These are phyloP conservation scores for Synanthedon formicaeformis DNA, from an alignment of 2,888 invertebrate genomes.

Conservation along the genomic window DNA sequence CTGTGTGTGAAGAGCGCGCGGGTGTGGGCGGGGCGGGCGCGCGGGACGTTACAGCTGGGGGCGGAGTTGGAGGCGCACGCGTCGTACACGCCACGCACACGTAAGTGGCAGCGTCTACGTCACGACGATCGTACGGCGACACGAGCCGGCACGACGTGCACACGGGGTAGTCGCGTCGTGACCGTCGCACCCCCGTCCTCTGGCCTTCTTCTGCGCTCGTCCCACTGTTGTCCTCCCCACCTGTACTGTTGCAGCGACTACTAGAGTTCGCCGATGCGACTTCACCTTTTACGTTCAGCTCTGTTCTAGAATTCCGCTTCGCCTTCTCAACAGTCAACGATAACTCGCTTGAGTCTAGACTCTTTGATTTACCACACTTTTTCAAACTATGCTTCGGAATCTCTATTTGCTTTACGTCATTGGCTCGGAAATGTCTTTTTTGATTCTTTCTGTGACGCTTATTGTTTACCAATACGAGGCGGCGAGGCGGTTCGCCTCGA, in stretches of 20 bases:
- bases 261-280: constrained; percentile 24
- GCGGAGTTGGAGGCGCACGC: constrained; percentile 13
- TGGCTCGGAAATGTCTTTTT: constrained; percentile 44
- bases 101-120: constrained; percentile 10
- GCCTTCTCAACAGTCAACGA: constrained; percentile 69
- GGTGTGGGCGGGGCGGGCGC: constrained; percentile 8
- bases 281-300: constrained; percentile 13
- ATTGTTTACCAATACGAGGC: constrained; percentile 78
- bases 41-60: constrained; percentile 11
- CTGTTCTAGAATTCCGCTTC: constrained; percentile 21
- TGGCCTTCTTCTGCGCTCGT: constrained; percentile 29
- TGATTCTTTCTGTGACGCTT: constrained; percentile 63
- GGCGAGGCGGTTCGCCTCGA: constrained; percentile 80
- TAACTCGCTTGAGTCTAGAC: constrained; percentile 87
- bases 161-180: constrained; percentile 27
- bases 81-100: constrained; percentile 11
- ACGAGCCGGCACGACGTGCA: constrained; percentile 36
- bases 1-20: constrained; percentile 19
- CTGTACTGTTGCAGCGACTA: constrained; percentile 31
- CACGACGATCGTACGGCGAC: constrained; percentile 24
- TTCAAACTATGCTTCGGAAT: constrained; percentile 64
- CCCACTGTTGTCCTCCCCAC: constrained; percentile 27
- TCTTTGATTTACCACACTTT: constrained; percentile 83
- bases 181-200: constrained; percentile 11
- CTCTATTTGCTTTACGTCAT: constrained; percentile 29